A percentile compares a stretch with the other conserved stretches of the same genome.
Evolutionary conservation across 1,140 invertebrate species (phyloP).

Genomic region (Brachionus rotundiformis): DNA sequence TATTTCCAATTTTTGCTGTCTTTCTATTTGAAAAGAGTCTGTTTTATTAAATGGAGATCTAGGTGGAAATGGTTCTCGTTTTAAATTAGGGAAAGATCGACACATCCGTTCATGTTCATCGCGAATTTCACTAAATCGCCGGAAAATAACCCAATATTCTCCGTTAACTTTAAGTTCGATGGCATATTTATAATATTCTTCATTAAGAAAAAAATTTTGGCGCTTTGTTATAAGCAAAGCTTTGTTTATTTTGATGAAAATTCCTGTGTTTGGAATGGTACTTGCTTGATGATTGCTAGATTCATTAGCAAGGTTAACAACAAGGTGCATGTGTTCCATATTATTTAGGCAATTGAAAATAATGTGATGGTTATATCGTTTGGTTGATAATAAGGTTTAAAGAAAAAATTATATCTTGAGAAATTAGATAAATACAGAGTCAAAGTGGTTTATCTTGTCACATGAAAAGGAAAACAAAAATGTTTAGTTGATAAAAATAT

Average conservation of each 20-base stretch:
- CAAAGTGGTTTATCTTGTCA: no score
- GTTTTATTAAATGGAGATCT: constrained; percentile 50
- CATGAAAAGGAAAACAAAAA: no score
- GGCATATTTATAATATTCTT: constrained; percentile 51
- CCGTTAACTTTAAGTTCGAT: constrained; percentile 47
- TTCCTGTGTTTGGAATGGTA: constrained; percentile 27
- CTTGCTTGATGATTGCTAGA: constrained; percentile 22
- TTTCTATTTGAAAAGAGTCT: constrained; percentile 39
- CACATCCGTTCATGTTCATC: constrained; percentile 45
- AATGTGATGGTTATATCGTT: no score
- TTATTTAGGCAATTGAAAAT: neutral
- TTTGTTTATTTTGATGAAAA: constrained; percentile 46
- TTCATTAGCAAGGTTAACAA: constrained; percentile 45
- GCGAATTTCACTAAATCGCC: constrained; percentile 46
- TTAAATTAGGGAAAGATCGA: neutral
- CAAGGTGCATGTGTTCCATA: constrained; percentile 51
- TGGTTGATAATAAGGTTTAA: no score
- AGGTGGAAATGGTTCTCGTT: constrained; percentile 32
- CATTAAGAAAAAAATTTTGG: constrained; percentile 34
- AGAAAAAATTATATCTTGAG: no score
- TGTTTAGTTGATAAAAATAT: no score
- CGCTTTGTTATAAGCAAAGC: constrained; percentile 38
- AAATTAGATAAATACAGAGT: no score
- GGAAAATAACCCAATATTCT: constrained; percentile 45
- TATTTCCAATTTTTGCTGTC: constrained; percentile 47